Evolutionary conservation across 1,140 invertebrate genomes (phyloP).

Genomic region (Drosophila biarmipes): DNA sequence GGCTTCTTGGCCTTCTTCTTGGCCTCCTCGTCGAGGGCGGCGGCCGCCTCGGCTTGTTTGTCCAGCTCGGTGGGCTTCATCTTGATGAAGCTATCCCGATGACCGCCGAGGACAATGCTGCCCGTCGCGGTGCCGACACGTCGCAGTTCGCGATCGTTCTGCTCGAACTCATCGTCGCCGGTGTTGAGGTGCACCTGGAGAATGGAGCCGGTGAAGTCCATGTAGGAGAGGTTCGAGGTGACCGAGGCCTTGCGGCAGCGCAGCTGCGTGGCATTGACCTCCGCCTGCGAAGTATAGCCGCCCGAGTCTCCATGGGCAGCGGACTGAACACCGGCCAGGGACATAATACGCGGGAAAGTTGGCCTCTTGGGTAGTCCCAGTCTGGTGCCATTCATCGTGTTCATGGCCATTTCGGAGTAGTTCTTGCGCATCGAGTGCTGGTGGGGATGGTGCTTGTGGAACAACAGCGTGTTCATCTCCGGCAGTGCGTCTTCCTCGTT

Average conservation of each 20-base stretch:
- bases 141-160: conserved; percentile 77
- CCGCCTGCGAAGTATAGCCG: conserved; percentile 68
- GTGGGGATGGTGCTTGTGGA: conserved; percentile 66
- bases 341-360: conserved; percentile 84
- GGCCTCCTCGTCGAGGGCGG: conserved; percentile 54
- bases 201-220: conserved; percentile 90
- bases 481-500: conserved; percentile 84
- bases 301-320: conserved; percentile 63
- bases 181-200: conserved; percentile 87
- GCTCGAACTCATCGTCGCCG: conserved; percentile 83
- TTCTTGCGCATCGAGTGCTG: conserved; percentile 79
- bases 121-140: conserved; percentile 78
- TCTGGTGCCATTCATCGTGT: conserved; percentile 76
- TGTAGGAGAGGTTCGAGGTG: conserved; percentile 89
- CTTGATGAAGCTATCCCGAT: conserved; percentile 82
- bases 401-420: conserved; percentile 83
- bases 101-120: conserved; percentile 64
- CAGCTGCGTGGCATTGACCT: conserved; percentile 72
- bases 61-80: conserved; percentile 81
- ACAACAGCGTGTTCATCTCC: conserved; percentile 81
- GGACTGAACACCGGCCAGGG: conserved; percentile 73
- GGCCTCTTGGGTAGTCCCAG: conserved; percentile 78
- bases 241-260: conserved; percentile 87
- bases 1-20: conserved; percentile 75
- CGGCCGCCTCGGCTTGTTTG: conserved; percentile 60